phyloP scores from a whole-genome alignment of 2,113 vertebrate genomes.

The Colistium nudipinnis region DNA sequence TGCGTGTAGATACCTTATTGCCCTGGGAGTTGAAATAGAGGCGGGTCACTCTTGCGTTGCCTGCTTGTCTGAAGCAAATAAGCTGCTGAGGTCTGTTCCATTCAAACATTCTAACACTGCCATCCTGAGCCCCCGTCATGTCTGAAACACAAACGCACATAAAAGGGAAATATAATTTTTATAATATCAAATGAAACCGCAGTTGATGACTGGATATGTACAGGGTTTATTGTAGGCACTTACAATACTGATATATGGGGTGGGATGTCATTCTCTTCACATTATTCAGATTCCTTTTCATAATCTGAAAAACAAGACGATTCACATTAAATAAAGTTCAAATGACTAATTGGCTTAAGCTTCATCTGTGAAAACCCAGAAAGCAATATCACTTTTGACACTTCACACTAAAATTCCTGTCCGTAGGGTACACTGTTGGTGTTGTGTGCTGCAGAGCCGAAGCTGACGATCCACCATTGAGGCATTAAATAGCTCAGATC shows the following conservation, averaged over 20 bases:
- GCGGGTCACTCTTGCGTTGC: slow-evolving; percentile 94
- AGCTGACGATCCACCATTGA: too few species aligned
- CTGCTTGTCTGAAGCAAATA: slow-evolving; percentile 95
- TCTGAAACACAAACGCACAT: slow-evolving; percentile 75
- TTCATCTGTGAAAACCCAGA: background rate
- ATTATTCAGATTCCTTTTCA: slow-evolving; percentile 97
- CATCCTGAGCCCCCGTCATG: slow-evolving; percentile 97
- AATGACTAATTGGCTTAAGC: background rate
- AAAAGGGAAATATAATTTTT: background rate
- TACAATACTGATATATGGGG: slow-evolving; percentile 97
- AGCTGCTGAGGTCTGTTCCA: slow-evolving; percentile 97
- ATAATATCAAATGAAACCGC: background rate
- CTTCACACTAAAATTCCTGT: too few species aligned
- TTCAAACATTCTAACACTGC: slow-evolving; percentile 98
- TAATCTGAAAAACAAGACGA: slow-evolving; percentile 84
- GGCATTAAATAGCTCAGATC: background rate
- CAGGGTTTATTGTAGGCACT: slow-evolving; percentile 71
- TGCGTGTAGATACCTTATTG: slow-evolving; percentile 86
- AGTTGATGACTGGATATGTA: background rate
- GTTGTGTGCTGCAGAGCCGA: too few species aligned
- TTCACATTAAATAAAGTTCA: background rate
- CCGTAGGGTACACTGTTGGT: too few species aligned
- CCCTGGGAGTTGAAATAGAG: slow-evolving; percentile 98
- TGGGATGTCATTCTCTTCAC: slow-evolving; percentile 99
- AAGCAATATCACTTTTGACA: too few species aligned